Evolutionary conservation across 1,140 invertebrate species (phyloP).

Genomic region (Nautilus pompilius): DNA sequence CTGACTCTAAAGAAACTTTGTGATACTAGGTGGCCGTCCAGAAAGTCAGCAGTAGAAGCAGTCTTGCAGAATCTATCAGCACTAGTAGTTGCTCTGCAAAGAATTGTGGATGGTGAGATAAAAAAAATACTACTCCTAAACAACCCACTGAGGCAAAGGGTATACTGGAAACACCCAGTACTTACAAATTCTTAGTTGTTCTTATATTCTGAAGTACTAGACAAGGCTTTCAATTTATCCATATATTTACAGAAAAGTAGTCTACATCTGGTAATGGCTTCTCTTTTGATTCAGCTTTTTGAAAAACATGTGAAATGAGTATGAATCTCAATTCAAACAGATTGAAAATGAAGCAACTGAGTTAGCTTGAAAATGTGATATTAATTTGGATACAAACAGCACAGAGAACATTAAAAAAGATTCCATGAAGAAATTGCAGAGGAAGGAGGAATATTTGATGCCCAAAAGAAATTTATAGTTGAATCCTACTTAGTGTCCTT

Average conservation of each 20-base stretch:
- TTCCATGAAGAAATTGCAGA: background rate
- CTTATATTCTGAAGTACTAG: background rate
- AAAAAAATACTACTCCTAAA: background rate
- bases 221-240: background rate
- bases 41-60: background rate
- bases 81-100: background rate
- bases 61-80: background rate
- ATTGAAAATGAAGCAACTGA: background rate
- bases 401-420: background rate
- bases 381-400: background rate
- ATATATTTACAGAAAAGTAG: background rate
- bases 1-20: background rate
- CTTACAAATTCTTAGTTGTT: background rate
- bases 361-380: background rate
- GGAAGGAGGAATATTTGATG: background rate
- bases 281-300: background rate
- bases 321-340: background rate
- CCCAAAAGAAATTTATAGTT: background rate
- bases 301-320: background rate
- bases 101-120: background rate
- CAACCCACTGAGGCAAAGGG: background rate
- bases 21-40: background rate
- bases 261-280: background rate
- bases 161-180: background rate
- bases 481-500: background rate